These are phyloP conservation scores for Idaea biselata DNA, from an alignment of 2,888 invertebrate genomes.

Conservation along the genomic window DNA sequence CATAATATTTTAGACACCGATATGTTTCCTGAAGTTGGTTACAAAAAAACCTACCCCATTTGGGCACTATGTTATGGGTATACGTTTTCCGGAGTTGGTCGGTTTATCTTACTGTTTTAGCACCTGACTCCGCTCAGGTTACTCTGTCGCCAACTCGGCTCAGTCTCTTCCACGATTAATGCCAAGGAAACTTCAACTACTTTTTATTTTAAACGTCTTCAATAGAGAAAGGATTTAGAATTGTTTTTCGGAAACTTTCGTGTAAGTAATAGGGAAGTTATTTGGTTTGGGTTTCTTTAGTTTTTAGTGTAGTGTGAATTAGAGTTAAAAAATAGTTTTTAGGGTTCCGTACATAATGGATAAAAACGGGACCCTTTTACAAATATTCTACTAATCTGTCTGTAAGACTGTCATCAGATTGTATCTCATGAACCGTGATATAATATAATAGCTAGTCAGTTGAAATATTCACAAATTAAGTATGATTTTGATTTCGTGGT, in stretches of 20 bases:
- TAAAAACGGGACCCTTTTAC: too few relatives aligned
- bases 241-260: background rate
- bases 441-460: too few relatives aligned
- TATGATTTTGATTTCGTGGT: too few relatives aligned
- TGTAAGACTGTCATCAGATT: too few relatives aligned
- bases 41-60: background rate
- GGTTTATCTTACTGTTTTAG: constrained; percentile 49
- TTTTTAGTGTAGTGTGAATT: background rate
- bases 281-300: constrained; percentile 7
- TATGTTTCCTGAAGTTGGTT: too few relatives aligned
- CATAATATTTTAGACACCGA: background rate
- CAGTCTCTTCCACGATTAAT: constrained; percentile 27
- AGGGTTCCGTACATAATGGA: too few relatives aligned
- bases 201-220: constrained; percentile 16
- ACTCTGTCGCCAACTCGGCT: constrained; percentile 3
- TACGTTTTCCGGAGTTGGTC: constrained; percentile 30
- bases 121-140: constrained; percentile 47
- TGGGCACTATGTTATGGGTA: constrained; percentile 12
- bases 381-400: too few relatives aligned
- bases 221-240: background rate
- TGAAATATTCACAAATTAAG: too few relatives aligned
- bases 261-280: constrained; percentile 7
- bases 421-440: too few relatives aligned
- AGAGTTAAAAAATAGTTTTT: too few relatives aligned
- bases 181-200: constrained; percentile 34